Base-by-base conservation (phyloP, 1,140 invertebrate species). In the Zaprionus nigranus region DNA sequence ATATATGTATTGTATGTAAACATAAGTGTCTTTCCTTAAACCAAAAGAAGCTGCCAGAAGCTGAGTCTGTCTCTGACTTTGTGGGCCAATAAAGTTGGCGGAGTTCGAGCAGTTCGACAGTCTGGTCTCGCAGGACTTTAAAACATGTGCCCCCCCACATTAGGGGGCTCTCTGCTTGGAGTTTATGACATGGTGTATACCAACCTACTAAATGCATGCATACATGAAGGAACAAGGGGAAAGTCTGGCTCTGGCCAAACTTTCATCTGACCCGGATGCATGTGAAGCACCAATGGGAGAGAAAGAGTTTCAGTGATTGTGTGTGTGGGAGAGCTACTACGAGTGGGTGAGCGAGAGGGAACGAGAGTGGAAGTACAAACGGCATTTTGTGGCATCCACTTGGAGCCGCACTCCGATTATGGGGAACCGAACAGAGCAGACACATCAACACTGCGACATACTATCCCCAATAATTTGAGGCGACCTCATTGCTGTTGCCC, bases 381-480 rank as follows among this genome's bases (percentile, higher is more conserved):
- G 9, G 5, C 22, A 53, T 53, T 24, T 43, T 22, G 24, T 30
- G 17, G 20, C 57, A 59, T 34, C 26, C 5, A 59, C 34, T 43
- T 61, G 43, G 57, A 68, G 57, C 36, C 67, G 58, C 34, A 22
- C 26, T 62, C 28, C 67, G 22, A 22, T 53, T 53, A 53, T 53
- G 20, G 12, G 40, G 7, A 46, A 17, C n/a, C 6, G 40, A 46
- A 46, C 40, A 3, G 2, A 11, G 40, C 34, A 34, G 17, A 13
- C 53, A 51, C 12, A 22, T 26, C 40, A 46, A 13, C 36, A 46
- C 9, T 6, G 17, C 46, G 34, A 56, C 43, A 56, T 58, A 22
- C 43, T 43, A 65, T 67, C 34, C 43, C 53, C 36, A 34, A 74
- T 74, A 78, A 74, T 59, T 73, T 68, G 59, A 49, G 38, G 28